Evolutionary conservation across 2,888 invertebrate species (phyloP), one percentile per base, ranked within the genome.

Genomic region (Drosophila mimetica): DNA sequence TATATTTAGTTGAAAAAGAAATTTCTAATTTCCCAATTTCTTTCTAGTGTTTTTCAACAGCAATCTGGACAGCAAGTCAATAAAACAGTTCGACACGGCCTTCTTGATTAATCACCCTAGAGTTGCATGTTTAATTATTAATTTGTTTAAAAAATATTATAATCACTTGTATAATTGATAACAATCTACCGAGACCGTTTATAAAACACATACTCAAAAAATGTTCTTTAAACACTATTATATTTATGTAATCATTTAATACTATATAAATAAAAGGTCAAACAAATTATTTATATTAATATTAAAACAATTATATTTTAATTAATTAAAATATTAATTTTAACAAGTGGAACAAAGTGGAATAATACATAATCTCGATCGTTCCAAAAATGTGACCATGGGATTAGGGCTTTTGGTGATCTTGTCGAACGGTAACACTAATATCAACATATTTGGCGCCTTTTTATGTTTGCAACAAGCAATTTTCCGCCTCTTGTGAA

Each of bases 181-280:
- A 7, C 30, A 64, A 64, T 32, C 25, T 64, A 64, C 30, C 64
- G 51, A 50, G 32, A 64, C 32, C 28, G 65, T 64, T 65, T 65
- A 64, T 50, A 32, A 64, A 64, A 50, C 65, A 64, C 48, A 61
- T 60, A 60, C 61, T 60, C 44, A 36, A 59, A 41, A 60, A 39
- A 34, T 42, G 64, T 64, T 63, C 64, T 63, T 63, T 48, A 63
- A 63, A 63, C 41, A 61, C 63, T 63, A 64, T 64, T 61, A 63
- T 48, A 61, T 34, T 64, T 63, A 64, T 28, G 25, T 63, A 63
- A 32, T 63, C 30, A 64, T 48, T 48, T 64, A 41, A 63, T 22
- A 32, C 48, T 48, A 64, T 39, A 64, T 41, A 41, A 63, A 63
- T 48, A 63, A 63, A 48, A 63, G 20, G 22, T 18, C 41, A 30